Evolutionary conservation across 1,140 invertebrate genomes (phyloP), one percentile per base, ranked within the genome.

Genomic region (Pachypeltis micranthus): DNA sequence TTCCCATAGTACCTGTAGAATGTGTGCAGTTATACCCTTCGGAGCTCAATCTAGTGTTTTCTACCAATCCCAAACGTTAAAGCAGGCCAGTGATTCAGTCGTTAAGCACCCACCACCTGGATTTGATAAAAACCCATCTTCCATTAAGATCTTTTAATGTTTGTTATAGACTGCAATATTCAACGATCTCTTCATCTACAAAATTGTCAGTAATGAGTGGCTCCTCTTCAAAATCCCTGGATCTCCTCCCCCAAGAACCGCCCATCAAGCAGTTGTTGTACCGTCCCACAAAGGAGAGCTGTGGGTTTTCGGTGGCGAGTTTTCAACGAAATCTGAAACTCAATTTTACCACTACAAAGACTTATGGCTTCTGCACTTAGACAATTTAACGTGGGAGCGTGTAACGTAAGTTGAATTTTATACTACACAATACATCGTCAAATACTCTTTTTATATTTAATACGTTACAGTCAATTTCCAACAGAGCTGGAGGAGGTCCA

Each of bases 341-440:
- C 93, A 96, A 73, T 96, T 95, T 74, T 88, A 94, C 74, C 93
- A 97, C 73, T 96, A 93, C 71, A 86, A 85, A 74, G 93, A 97
- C 74, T 76, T 97, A 0, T 96, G 93, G 92, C 82, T 91, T 21
- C 91, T 84, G 72, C 84, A 87, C 71, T 73, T 88, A 3, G 80
- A 81, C 54, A 82, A 84, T 0, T 91, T 88, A 68, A 84, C 85
- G 74, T 97, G 93, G 93, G 85, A 93, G 69, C 93, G 94, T 78
- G 82, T 94, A 62, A 76, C 71, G 83, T 84, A 72, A 72, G 72
- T 73, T 44, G 1, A 19, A 44, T 3, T 10, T 14, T 51, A 21
- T 16, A 10, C 23, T 10, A 21, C 21, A 21, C 47, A 21, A 51
- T 21, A 51, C 19, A 51, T 51, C 47, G 12, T 51, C 12, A 21